Conservation (phyloP, 2,888 invertebrate species). For the Tiphia femorata region DNA sequence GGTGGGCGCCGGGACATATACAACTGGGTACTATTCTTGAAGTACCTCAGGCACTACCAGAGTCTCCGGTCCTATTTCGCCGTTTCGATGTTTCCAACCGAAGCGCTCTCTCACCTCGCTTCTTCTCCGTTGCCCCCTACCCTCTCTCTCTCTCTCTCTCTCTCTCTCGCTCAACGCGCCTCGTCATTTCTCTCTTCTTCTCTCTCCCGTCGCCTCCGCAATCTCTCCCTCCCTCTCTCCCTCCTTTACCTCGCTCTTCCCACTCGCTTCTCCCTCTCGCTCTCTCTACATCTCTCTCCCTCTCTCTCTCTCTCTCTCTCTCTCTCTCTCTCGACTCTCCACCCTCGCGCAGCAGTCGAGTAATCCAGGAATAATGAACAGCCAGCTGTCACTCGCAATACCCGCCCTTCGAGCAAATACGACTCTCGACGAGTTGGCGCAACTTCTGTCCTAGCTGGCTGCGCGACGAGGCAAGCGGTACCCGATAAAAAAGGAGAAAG, state of each 20-base stretch:
- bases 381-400: slow-evolving; percentile 65
- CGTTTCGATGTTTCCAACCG: slow-evolving; percentile 34
- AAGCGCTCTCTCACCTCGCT: slow-evolving; percentile 2
- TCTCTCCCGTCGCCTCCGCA: no score
- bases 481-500: slow-evolving; percentile 7
- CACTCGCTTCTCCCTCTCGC: slow-evolving; percentile 11
- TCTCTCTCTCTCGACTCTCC: slow-evolving; percentile 28
- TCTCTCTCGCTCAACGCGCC: slow-evolving; percentile 20
- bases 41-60: no score
- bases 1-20: no score
- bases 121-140: no score
- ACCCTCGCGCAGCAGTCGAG: slow-evolving; percentile 44
- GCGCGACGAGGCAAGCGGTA: slow-evolving; percentile 15
- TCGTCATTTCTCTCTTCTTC: slow-evolving; percentile 17
- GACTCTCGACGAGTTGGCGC: slow-evolving; percentile 49
- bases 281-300: no score
- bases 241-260: slow-evolving; percentile 5
- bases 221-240: background rate
- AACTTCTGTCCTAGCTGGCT: slow-evolving; percentile 43
- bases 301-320: slow-evolving; percentile 3
- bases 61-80: no score
- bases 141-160: slow-evolving; percentile 4
- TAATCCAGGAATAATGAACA: slow-evolving; percentile 68
- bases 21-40: no score
- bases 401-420: slow-evolving; percentile 52